Evolutionary conservation across 2,113 vertebrate species (phyloP), one percentile per base, ranked within the genome.

Genomic region (Climacteris rufus): DNA sequence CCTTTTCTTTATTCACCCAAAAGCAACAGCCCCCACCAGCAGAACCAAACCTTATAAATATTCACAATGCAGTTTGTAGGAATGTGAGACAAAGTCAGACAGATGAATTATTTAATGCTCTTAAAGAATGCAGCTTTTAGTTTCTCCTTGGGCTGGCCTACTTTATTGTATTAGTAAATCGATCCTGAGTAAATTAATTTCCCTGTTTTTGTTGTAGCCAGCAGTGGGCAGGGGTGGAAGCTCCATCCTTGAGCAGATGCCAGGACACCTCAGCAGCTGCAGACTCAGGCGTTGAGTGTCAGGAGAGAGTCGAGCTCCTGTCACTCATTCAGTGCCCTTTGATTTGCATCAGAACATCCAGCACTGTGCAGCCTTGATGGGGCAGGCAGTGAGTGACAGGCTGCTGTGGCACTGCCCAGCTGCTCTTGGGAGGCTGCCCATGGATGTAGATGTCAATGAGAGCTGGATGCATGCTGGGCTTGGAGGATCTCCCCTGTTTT

Each of bases 51-150:
- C 86, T 92, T 68, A 95, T 94, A 83, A 96, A 96, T 94, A 96
- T 95, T 96, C 86, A 61, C 65, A 40, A 7, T 20, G 40, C 85
- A 50, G 87, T 87, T 87, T 50, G 87, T 75, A 87, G 93, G 71
- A 81, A 87, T 49, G 75, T 22, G 87, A 95, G 87, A 79, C 84
- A 52, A 88, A 96, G 94, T 83, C 93, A 95, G 96, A 78, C 60
- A n/a, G 80, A 93, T 96, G 85, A 96, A 96, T 97, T 95, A 96
- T 97, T 97, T 89, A 96, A 86, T 86, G 87, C 83, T 89, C 91
- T 94, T 89, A 79, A 84, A 91, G 87, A 92, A 95, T 70, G 88
- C 86, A 94, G 66, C 87, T 94, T 87, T 87, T 63, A 77, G 90
- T 89, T 93, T 87, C 90, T 94, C 76, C 72, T 78, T 45, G 74